Base-by-base conservation (phyloP, 1,140 invertebrate genomes). In the Leguminivora glycinivorella region DNA sequence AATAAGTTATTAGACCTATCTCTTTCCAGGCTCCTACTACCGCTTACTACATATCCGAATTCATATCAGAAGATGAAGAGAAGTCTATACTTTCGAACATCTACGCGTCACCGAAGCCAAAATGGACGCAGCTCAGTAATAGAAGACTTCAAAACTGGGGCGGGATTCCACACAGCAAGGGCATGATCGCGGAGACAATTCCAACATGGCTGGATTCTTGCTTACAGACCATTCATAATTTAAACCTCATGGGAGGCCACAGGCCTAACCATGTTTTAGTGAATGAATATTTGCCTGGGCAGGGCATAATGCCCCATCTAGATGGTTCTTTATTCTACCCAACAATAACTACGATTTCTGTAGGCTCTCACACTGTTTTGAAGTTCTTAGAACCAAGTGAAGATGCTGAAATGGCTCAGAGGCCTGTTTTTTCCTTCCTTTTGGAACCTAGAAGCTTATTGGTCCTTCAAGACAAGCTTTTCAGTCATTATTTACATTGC, bases 101-200 rank as follows among this genome's bases (percentile, higher is more conserved):
- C 12, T 95, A 98, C 83, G 90, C 91, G 60, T 94, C 94, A 24
- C 98, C 98, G 6, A 96, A 97, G 87, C 98, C 98, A 38, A 99
- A 99, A 91, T 99, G 98, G 98, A 98, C 97, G 4, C 96, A 97
- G 84, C 92, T 99, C 29, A 95, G 95, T 22, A 96, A 99, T 86
- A 93, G 98, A 73, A 93, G 98, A 76, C 92, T 99, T 10, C 98
- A 99, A 91, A 99, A 99, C 89, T 99, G 98, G 95, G 98, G 98
- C 80, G 98, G 98, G 0, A 92, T 98, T 52, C 98, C 98, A 4
- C 97, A 98, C 88, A 93, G 93, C 1, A 98, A 98, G 85, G 98
- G 98, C 70, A 99, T 99, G 97, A 95, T 99, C 75, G 94, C 96
- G n/a, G 98, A 99, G 90, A 88, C 94, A 75, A 95, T 99, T 77